Evolutionary conservation across 1,140 invertebrate genomes (phyloP), one percentile per base, ranked within the genome.

Genomic region (Aethina tumida): DNA sequence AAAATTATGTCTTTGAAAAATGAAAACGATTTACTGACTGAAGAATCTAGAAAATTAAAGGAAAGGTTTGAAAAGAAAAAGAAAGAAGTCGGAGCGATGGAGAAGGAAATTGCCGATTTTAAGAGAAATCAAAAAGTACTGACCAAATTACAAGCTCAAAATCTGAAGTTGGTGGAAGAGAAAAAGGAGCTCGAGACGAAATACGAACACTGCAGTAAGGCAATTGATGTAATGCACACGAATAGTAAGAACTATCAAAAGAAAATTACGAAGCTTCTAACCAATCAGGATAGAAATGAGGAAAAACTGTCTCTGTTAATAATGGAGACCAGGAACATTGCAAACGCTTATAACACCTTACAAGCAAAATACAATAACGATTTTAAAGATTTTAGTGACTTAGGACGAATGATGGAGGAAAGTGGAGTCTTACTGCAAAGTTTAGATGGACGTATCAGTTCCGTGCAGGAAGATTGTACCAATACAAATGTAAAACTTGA

Each of bases 11-110:
- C 34, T 21, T 13, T 47, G 2, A 19, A 43, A 26, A 18, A 17
- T 12, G 30, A 32, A 12, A 18, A n/a, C n/a, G n/a, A n/a, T n/a
- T n/a, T 7, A n/a, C 14, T 14, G 19, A 9, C 9, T 2, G 33
- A 38, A 31, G 36, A 47, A 41, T 18, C 35, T 8, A 38, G 37
- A 17, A 30, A 29, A 5, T 21, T 43, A 5, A 37, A 31, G 16
- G 30, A 36, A 20, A 36, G 44, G 18, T 16, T 26, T 10, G 20
- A 41, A 18, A 34, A 26, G 21, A 26, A 35, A 43, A 42, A 13
- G 5, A 39, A 34, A 24, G 35, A 36, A 9, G 3, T 4, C 19
- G 3, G 29, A 16, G 27, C 4, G 32, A 26, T 35, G 24, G 8
- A 20, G 33, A 36, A 35, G 12, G 24, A 13, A 35, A 37, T 28